Evolutionary conservation across 2,888 invertebrate species (phyloP).

Genomic region (Macrophya annulata): DNA sequence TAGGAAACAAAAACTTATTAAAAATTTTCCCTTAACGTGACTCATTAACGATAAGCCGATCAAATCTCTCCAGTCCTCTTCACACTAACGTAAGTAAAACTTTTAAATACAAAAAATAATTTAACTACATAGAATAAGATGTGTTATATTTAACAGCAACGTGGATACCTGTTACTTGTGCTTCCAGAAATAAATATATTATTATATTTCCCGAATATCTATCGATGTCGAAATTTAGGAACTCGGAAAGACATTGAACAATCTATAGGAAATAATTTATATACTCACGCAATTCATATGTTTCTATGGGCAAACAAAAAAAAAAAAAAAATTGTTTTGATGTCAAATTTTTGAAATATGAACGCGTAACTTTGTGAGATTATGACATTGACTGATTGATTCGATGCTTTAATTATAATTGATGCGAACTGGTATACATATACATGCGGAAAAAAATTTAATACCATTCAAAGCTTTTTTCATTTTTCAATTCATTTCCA

Average conservation of each 20-base stretch:
- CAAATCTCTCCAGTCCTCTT: neutral
- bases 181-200: neutral
- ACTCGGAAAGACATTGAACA: neutral
- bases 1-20: neutral
- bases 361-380: neutral
- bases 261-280: neutral
- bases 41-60: neutral
- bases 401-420: neutral
- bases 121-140: neutral
- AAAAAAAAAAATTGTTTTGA: neutral
- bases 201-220: neutral
- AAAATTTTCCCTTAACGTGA: neutral
- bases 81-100: neutral
- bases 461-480: neutral
- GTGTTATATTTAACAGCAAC: neutral
- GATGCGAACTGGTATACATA: neutral
- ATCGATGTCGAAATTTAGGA: neutral
- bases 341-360: neutral
- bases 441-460: neutral
- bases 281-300: neutral
- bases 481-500: neutral
- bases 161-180: conserved; percentile 33
- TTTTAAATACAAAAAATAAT: neutral
- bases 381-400: neutral
- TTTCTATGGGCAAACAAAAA: neutral